A percentile compares a stretch with the other conserved stretches of the same genome.
phyloP scores from a whole-genome alignment of 2,113 vertebrate species.

The Colaptes auratus region DNA sequence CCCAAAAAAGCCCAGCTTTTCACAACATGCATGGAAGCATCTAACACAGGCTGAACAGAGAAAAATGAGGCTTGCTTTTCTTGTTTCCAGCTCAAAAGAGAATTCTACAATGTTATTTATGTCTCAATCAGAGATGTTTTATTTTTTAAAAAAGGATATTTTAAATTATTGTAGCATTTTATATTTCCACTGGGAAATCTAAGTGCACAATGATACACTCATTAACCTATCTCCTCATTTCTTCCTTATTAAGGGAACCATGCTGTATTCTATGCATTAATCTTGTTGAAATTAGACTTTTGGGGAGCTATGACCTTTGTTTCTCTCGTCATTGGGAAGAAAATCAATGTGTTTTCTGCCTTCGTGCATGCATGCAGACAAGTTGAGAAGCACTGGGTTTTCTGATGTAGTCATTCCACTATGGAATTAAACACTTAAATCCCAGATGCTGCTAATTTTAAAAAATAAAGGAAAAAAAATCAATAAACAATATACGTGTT shows the following conservation, averaged over 20 bases:
- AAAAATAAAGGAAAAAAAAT: neutral
- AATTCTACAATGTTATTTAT: slow-evolving; percentile 62
- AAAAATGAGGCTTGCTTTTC: neutral
- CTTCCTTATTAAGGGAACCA: slow-evolving; percentile 44
- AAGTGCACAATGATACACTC: slow-evolving; percentile 30
- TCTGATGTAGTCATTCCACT: slow-evolving; percentile 22
- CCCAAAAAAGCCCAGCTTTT: neutral
- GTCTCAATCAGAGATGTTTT: slow-evolving; percentile 63
- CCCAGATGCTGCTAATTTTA: neutral
- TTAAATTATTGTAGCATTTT: slow-evolving; percentile 66
- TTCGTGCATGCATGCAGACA: neutral
- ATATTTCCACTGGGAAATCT: slow-evolving; percentile 62
- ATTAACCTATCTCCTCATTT: slow-evolving; percentile 16
- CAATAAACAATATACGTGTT: neutral
- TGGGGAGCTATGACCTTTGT: slow-evolving; percentile 55
- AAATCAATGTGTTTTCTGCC: slow-evolving; percentile 58
- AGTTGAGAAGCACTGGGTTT: neutral
- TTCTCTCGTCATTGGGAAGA: slow-evolving; percentile 35
- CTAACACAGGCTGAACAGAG: neutral
- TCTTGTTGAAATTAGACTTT: slow-evolving; percentile 54
- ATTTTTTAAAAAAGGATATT: slow-evolving; percentile 6
- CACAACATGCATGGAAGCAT: neutral
- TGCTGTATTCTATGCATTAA: slow-evolving; percentile 15
- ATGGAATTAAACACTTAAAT: slow-evolving; percentile 29
- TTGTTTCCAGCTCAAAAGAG: slow-evolving; percentile 67